Evolutionary conservation across 2,888 invertebrate species (phyloP), one percentile per base, ranked within the genome.

Genomic region (Nomada goodeniana): DNA sequence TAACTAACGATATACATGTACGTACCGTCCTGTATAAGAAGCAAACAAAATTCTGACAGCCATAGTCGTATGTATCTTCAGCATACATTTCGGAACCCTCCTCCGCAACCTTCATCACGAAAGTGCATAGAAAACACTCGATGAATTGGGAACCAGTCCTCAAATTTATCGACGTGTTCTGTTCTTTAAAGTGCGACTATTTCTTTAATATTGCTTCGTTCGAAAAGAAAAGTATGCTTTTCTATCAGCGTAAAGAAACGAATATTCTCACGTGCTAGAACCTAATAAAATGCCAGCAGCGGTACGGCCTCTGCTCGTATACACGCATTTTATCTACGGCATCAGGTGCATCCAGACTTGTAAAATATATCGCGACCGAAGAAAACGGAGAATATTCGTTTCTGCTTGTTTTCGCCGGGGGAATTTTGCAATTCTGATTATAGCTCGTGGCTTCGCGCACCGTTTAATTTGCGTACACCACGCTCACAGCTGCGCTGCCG

Each of bases 361-460:
- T 75, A 59, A 71, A 71, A 82, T 82, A 68, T 67, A 80, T 80
- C 57, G 60, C 23, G 23, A 15, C 0, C 26, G 11, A 71, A 71
- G 67, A 72, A 65, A 59, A 68, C 47, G 63, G 36, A 68, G 36
- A 59, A 81, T 71, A 75, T 82, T 71, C 80, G 74, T 71, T 72
- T 55, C 29, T 29, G 80, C n/a, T 42, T 55, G 78, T 71, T 78
- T 44, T 79, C 64, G 52, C 76, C 57, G 74, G 47, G 26, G 70
- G 68, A 76, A 76, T 81, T 81, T 82, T 82, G 81, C 82, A 82
- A 82, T 82, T 82, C 82, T 82, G 76, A 80, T 82, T 72, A 76
- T 64, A 50, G 63, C 55, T 53, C 23, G 74, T 67, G 47, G 60
- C 44, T 75, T 69, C 73, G 36, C 42, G 59, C 55, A 50, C 64